Base-by-base conservation (phyloP, 2,888 invertebrate genomes). In the Drosophila melanosoma region DNA sequence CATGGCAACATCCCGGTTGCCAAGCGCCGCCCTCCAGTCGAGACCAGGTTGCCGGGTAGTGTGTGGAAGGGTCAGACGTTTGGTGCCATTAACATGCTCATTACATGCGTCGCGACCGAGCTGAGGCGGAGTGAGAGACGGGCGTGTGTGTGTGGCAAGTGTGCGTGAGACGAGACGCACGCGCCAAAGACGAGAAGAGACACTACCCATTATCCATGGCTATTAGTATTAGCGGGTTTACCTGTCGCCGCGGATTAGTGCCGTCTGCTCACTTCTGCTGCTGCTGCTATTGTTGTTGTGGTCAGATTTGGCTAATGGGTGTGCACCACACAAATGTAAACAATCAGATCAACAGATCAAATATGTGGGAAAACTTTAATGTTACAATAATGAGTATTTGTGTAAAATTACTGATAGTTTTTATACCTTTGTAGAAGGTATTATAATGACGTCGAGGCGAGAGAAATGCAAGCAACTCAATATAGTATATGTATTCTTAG, bases 201-300 rank as follows among this genome's bases (percentile, higher is more conserved):
- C 45, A 20, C 61, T 66, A 26, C 33, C 79, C 71, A 79, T 77
- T 79, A 77, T 64, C 58, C 66, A 42, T 53, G 63, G 73, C 80
- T 71, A 87, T 84, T 87, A 87, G 84, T 83, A 84, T 78, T 76
- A 79, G 84, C 73, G 59, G 79, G 73, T 38, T 77, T 83, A 87
- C 80, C 86, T 87, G 89, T 82, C 83, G 77, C 52, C 78, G 62
- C 81, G 74, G 89, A 84, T 88, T 88, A 84, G 74, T 57, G 64
- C 51, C 63, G 60, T 36, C 68, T 62, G 59, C 59, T 56, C 11
- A 26, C 11, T 64, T 45, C 8, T 8, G 20, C 11, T 42, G 42
- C 11, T 42, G 36, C 12, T 36, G 36, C 12, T 15, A 12, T 57
- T 59, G 51, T 61, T 76, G 74, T 69, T 87, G 86, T 63, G 89